Base-by-base conservation (phyloP, 2,113 vertebrate species). In the Calcarius ornatus region DNA sequence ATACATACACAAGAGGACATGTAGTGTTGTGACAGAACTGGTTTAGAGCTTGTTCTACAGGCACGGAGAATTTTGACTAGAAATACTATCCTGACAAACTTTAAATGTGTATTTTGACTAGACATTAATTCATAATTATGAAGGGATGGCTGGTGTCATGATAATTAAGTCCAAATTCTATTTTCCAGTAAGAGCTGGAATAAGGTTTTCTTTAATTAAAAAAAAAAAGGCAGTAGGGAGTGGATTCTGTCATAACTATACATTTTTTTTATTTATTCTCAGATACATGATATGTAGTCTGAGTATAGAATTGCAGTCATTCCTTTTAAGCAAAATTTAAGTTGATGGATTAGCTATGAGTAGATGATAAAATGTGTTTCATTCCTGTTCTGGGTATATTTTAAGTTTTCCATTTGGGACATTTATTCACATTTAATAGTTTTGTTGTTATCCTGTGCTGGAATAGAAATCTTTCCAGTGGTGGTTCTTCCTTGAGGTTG, bases 1-100 rank as follows among this genome's bases (percentile, higher is more conserved):
- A 63, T 40, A 42, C 2, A 2, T 17, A n/a, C 10, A 10, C 22
- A 37, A 51, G 15, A 1, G 2, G 43, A 20, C 24, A 8, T 3
- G 23, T 19, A 30, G 21, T 63, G n/a, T 54, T 80, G 63, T 65
- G 42, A 40, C 38, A 66, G 71, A 75, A 33, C 3, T 40, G 30
- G 15, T 40, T 27, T 50, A n/a, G 61, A 57, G 33, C 35, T 61
- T 35, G 18, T 85, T 72, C 79, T 72, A 17, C 25, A 24, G 42
- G 38, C 69, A 40, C 11, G 33, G 40, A 64, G 51, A 77, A 75
- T 83, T 86, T 64, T 59, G 22, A 28, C 20, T 72, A 53, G 27
- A 85, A 66, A 31, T 23, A n/a, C 5, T 69, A 19, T 38, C 13
- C 54, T 1, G 5, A 65, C 53, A 73, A 88, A 77, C 15, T 73